These are phyloP conservation scores for Neuroscelio doddi DNA, from an alignment of 2,888 invertebrate species.

Conservation along the genomic window DNA sequence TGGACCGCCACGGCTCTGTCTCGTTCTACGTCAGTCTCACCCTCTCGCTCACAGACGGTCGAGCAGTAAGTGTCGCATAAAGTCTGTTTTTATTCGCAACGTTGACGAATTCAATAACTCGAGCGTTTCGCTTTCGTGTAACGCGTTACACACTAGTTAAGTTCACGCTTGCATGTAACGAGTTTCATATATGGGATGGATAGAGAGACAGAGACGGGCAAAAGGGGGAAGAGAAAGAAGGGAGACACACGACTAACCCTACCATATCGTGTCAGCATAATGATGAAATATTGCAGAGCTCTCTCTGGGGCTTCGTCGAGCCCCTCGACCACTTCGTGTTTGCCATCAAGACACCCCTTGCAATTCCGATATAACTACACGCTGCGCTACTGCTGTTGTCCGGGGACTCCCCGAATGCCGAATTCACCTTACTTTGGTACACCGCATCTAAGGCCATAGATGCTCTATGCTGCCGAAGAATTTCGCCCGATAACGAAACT, in stretches of 20 bases:
- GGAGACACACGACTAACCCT: conserved; percentile 64
- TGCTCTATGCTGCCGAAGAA: conserved; percentile 33
- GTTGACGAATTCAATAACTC: conserved; percentile 69
- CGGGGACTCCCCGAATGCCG: conserved; percentile 54
- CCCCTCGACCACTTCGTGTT: conserved; percentile 56
- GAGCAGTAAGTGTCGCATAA: conserved; percentile 65
- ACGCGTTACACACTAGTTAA: conserved; percentile 52
- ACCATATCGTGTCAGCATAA: conserved; percentile 66
- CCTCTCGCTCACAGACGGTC: conserved; percentile 60
- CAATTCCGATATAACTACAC: conserved; percentile 66
- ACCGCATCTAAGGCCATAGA: conserved; percentile 32
- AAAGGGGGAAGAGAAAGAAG: conserved; percentile 23
- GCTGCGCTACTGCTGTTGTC: conserved; percentile 44
- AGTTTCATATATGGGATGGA: conserved; percentile 60
- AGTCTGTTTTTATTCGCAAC: conserved; percentile 62
- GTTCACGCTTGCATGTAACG: conserved; percentile 64
- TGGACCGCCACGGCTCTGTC: conserved; percentile 31
- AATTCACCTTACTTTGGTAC: conserved; percentile 49
- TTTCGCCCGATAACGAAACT: conserved; percentile 30
- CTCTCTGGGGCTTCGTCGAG: conserved; percentile 50
- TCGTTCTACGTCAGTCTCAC: conserved; percentile 6
- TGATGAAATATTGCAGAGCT: conserved; percentile 69
- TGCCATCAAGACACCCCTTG: conserved; percentile 55
- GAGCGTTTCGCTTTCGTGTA: conserved; percentile 46
- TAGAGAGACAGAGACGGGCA: conserved; percentile 8